These are phyloP conservation scores for Uromys caudimaculatus DNA, from an alignment of 2,797 vertebrate species.

Conservation along the genomic window DNA sequence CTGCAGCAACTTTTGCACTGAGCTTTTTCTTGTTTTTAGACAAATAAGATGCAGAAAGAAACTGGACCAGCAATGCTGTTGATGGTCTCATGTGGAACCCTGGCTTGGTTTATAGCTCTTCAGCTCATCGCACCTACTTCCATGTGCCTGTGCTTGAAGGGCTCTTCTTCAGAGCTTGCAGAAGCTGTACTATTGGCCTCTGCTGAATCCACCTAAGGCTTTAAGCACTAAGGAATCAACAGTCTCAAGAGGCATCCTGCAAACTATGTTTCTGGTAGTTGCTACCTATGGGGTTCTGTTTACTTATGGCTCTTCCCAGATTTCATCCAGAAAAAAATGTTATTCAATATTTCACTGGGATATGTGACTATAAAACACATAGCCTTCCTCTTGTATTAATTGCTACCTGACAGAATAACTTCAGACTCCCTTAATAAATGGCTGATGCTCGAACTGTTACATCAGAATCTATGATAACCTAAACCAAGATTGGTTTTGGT, in stretches of 20 bases:
- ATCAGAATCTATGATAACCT: background rate
- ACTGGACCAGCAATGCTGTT: background rate
- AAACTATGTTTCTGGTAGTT: background rate
- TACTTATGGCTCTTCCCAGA: background rate
- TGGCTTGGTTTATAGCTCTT: background rate
- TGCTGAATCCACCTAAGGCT: background rate
- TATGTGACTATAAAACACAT: background rate
- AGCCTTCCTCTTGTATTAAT: background rate
- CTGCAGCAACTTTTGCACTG: background rate
- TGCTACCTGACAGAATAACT: background rate
- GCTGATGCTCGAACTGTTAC: too few relatives aligned
- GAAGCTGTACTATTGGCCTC: background rate
- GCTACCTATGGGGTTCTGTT: background rate
- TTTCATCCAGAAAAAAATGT: background rate
- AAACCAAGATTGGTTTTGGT: background rate
- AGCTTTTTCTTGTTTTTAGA: background rate
- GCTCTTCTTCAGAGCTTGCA: background rate
- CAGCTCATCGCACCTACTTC: background rate
- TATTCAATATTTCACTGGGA: background rate
- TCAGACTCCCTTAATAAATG: background rate
- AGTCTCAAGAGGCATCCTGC: too few relatives aligned
- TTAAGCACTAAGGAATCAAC: background rate
- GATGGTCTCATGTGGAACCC: background rate
- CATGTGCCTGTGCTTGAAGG: background rate
- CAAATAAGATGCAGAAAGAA: background rate